Percentiles rank a stretch among this genome's conserved stretches.
Conservation (phyloP, 2,113 vertebrate species). For the Gymnogyps californianus region DNA sequence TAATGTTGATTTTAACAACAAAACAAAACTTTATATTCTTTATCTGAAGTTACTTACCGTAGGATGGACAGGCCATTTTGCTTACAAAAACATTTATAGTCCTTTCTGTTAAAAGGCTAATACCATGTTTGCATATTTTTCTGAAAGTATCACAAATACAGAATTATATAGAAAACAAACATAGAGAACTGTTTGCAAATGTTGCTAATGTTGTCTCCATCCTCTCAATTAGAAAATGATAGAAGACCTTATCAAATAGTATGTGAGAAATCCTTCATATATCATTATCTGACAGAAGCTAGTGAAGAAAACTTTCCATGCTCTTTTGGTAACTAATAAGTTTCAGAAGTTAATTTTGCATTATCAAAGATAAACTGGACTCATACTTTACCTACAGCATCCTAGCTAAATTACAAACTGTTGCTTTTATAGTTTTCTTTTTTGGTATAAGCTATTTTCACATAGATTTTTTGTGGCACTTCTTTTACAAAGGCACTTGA, state of each 20-base stretch:
- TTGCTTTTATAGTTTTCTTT: not conserved
- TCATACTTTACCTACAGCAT: not conserved
- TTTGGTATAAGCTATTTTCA: not conserved
- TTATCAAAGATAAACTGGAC: not conserved
- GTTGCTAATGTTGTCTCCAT: not conserved
- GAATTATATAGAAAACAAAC: not conserved
- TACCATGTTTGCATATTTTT: not conserved
- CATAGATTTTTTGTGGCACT: not conserved
- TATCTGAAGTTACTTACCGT: not conserved
- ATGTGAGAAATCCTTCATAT: not conserved
- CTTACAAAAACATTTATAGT: not conserved
- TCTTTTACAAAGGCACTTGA: not conserved
- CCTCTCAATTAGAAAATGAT: not conserved
- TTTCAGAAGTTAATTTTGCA: not conserved
- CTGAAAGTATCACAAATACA: not conserved
- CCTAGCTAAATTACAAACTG: not conserved
- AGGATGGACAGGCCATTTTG: not conserved
- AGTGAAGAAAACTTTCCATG: not conserved
- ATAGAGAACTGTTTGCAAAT: not conserved
- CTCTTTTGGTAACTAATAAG: not conserved
- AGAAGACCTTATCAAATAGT: not conserved
- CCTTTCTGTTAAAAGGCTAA: not conserved
- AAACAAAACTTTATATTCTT: not conserved
- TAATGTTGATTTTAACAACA: not conserved
- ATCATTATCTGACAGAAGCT: not conserved